Evolutionary conservation across 2,888 invertebrate species (phyloP), one percentile per base, ranked within the genome.

Genomic region (Amorpha juglandis): DNA sequence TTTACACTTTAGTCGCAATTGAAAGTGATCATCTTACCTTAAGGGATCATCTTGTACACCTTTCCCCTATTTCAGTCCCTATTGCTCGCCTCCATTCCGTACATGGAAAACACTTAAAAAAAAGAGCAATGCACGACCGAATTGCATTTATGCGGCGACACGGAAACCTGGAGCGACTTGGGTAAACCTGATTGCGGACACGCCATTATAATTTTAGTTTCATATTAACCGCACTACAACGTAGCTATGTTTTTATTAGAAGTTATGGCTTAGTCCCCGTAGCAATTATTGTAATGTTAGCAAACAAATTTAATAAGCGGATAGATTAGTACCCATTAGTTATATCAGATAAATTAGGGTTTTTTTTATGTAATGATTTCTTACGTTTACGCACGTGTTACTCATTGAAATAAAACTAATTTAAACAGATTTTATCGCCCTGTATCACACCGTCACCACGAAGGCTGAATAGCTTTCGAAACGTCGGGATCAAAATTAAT

Each of bases 111-210:
- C 9, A 47, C 16, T 63, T n/a, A n/a, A n/a, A 52, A 66, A 66
- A 63, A 52, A 47, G 52, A 51, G 47, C 47, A 33, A n/a, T 47
- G 58, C 67, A 68, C 70, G 71, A 73, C 70, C 71, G 71, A 74
- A 74, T 73, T 74, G 72, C 71, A 82, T 80, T 80, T 78, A 78
- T 77, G 78, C 83, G 74, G 76, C 75, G 82, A 80, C 81, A 79
- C 79, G 82, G 71, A 80, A 81, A 72, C 70, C 71, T 6, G 65
- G 42, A 47, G 48, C 71, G 74, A 67, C 74, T 74, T 76, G 73
- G 67, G 8, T 35, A 27, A 55, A 68, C 66, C 74, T 72, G 74
- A 73, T 77, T 75, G 75, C 70, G 71, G 69, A 66, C 72, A 73
- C 70, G 75, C 70, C 66, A 74, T 74, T 65, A 48, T 11, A 48